Evolutionary conservation across 1,140 invertebrate species (phyloP).

Genomic region (Nixonia krombeini): DNA sequence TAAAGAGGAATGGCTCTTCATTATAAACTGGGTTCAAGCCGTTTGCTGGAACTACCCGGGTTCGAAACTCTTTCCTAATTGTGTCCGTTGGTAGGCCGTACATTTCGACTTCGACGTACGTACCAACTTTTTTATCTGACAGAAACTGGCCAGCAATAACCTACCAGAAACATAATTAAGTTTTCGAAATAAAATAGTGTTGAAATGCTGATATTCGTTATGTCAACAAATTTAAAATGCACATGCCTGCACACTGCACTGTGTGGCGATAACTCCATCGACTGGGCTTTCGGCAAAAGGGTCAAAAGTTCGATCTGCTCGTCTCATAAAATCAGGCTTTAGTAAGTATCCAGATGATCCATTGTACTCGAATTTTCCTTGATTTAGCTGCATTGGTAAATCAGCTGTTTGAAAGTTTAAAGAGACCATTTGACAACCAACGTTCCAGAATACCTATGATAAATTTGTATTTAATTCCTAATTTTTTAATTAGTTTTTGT

Average conservation of each 20-base stretch:
- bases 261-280: slow-evolving; percentile 99
- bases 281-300: slow-evolving; percentile 99
- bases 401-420: slow-evolving; percentile 99
- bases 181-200: too few relatives aligned
- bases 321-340: slow-evolving; percentile 99
- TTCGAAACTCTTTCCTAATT: slow-evolving; percentile 98
- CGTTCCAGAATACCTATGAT: slow-evolving; percentile 89
- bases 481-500: background rate
- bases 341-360: slow-evolving; percentile 96
- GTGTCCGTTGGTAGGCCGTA: slow-evolving; percentile 99
- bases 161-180: slow-evolving; percentile 65
- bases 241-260: slow-evolving; percentile 94
- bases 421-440: slow-evolving; percentile 97
- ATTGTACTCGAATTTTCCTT: slow-evolving; percentile 99
- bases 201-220: too few relatives aligned
- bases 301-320: slow-evolving; percentile 96
- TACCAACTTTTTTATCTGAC: slow-evolving; percentile 98
- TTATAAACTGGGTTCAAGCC: slow-evolving; percentile 98
- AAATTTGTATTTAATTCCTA: slow-evolving; percentile 1
- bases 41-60: slow-evolving; percentile 95
- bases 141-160: slow-evolving; percentile 99
- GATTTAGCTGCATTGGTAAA: slow-evolving; percentile 99
- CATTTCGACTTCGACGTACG: slow-evolving; percentile 99
- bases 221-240: background rate
- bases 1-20: slow-evolving; percentile 97